Evolutionary conservation across 2,113 vertebrate genomes (phyloP).

Genomic region (Telmatochromis bifrenatus): DNA sequence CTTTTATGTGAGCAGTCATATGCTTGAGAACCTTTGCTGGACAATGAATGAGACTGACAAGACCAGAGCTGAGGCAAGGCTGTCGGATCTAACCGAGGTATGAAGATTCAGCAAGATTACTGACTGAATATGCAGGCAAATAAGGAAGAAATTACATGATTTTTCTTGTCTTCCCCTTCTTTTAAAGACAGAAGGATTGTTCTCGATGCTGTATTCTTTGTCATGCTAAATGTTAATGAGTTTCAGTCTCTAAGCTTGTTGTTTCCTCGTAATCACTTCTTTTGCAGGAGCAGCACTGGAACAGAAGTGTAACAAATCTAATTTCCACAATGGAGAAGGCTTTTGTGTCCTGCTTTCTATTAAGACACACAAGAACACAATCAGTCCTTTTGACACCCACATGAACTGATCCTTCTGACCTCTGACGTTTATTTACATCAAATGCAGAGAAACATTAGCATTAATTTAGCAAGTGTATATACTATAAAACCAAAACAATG

Average conservation of each 20-base stretch:
- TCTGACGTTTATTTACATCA: background rate
- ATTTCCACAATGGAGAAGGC: background rate
- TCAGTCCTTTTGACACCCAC: background rate
- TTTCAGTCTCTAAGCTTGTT: background rate
- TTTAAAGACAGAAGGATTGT: background rate
- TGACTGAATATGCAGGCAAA: background rate
- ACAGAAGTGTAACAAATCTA: background rate
- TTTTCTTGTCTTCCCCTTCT: background rate
- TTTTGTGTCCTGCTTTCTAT: background rate
- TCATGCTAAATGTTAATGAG: background rate
- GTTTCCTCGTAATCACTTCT: background rate
- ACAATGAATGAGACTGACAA: background rate
- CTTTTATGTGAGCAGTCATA: background rate
- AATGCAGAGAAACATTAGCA: background rate
- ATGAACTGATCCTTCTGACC: background rate
- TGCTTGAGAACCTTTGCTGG: background rate
- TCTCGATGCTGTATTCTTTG: background rate
- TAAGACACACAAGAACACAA: background rate
- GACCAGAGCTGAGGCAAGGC: background rate
- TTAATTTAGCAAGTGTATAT: background rate
- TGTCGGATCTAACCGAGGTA: background rate
- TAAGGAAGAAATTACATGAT: background rate
- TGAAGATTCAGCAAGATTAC: background rate
- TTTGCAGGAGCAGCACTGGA: background rate
- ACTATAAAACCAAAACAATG: background rate